Conservation (phyloP, 2,113 vertebrate genomes). For the Pleuronectes platessa region DNA sequence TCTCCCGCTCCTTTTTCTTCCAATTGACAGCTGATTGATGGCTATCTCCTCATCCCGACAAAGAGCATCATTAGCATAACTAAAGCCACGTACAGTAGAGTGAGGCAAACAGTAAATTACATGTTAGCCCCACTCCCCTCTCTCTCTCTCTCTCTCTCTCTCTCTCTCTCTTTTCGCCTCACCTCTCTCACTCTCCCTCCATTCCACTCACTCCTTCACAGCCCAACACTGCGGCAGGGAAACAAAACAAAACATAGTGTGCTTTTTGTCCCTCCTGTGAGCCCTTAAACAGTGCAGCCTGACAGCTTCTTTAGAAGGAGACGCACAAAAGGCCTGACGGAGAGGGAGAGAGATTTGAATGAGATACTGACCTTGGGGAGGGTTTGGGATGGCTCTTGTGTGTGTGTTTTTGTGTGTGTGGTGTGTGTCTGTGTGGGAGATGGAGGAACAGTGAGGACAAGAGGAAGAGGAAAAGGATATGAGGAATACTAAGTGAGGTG, state of each 20-base stretch:
- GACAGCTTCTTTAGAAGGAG: constrained; percentile 99
- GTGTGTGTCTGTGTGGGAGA: neutral
- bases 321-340: constrained; percentile 93
- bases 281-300: constrained; percentile 93
- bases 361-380: constrained; percentile 50
- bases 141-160: constrained; percentile 79
- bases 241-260: constrained; percentile 90
- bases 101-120: constrained; percentile 99
- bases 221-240: constrained; percentile 88
- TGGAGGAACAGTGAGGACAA: neutral
- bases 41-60: constrained; percentile 98
- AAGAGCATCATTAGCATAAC: constrained; percentile 98
- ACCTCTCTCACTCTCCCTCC: constrained; percentile 83
- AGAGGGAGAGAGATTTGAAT: constrained; percentile 77
- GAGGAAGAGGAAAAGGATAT: neutral
- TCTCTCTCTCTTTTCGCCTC: constrained; percentile 74
- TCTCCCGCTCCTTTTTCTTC: constrained; percentile 79
- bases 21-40: constrained; percentile 99
- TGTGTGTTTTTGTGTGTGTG: constrained; percentile 12
- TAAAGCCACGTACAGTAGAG: constrained; percentile 98
- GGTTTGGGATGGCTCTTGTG: neutral
- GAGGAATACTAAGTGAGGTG: no score
- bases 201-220: constrained; percentile 68
- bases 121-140: constrained; percentile 82
- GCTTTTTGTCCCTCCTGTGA: constrained; percentile 92